These are phyloP conservation scores for Zaprionus capensis DNA, from an alignment of 1,140 invertebrate species.

Conservation along the genomic window DNA sequence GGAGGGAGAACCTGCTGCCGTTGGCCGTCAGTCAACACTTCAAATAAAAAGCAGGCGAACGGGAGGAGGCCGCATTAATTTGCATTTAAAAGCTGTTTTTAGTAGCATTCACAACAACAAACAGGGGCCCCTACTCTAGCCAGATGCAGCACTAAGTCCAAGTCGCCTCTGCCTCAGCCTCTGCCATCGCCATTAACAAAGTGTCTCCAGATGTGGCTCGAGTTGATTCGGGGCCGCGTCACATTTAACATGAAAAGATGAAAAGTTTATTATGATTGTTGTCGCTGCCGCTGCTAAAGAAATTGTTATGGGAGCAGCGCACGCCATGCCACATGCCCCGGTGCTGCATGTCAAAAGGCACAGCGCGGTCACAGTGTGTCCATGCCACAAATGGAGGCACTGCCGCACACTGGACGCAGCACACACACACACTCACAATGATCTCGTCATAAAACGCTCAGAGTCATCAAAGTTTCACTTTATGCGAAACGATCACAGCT, in stretches of 20 bases:
- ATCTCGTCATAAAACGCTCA: slow-evolving; percentile 82
- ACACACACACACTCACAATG: slow-evolving; percentile 39
- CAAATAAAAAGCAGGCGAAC: slow-evolving; percentile 64
- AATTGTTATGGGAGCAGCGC: slow-evolving; percentile 76
- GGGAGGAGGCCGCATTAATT: slow-evolving; percentile 71
- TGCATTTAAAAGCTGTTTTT: slow-evolving; percentile 82
- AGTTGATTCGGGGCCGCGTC: slow-evolving; percentile 59
- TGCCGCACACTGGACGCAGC: background rate
- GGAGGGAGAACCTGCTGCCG: slow-evolving; percentile 52
- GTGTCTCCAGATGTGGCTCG: slow-evolving; percentile 77
- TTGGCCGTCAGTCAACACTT: slow-evolving; percentile 74
- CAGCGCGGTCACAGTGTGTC: slow-evolving; percentile 47
- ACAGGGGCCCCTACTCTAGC: slow-evolving; percentile 46
- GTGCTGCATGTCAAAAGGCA: slow-evolving; percentile 69
- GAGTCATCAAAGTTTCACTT: slow-evolving; percentile 81
- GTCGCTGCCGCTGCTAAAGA: slow-evolving; percentile 51
- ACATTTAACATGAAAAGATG: slow-evolving; percentile 82
- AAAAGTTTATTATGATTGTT: slow-evolving; percentile 82
- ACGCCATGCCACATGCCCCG: slow-evolving; percentile 50
- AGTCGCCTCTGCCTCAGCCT: slow-evolving; percentile 7
- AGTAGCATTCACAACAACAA: slow-evolving; percentile 80
- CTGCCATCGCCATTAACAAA: slow-evolving; percentile 70
- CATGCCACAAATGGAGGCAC: slow-evolving; percentile 33
- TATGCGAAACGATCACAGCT: slow-evolving; percentile 71
- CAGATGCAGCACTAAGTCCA: background rate